Conservation (phyloP, 2,888 invertebrate genomes). For the Ferrisia virgata region DNA sequence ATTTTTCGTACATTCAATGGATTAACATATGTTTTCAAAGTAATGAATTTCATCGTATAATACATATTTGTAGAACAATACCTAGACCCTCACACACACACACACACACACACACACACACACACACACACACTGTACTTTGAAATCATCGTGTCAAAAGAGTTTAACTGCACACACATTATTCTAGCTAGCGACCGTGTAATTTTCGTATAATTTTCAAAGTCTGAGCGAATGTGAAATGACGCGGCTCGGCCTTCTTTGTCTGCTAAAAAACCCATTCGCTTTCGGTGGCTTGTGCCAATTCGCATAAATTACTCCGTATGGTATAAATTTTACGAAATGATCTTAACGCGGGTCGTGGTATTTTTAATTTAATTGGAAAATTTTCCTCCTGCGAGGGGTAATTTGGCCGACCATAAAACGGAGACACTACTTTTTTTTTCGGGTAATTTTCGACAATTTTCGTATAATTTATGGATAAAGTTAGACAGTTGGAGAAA, state of each 20-base stretch:
- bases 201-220: background rate
- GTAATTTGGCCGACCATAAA: background rate
- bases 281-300: background rate
- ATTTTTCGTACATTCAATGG: too few relatives aligned
- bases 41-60: too few relatives aligned
- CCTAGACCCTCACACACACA: too few relatives aligned
- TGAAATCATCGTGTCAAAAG: background rate
- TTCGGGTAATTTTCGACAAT: background rate
- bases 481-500: background rate
- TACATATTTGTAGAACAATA: too few relatives aligned
- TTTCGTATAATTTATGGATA: background rate
- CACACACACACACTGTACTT: background rate
- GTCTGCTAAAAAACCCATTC: slow-evolving; percentile 1
- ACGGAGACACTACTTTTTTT: background rate
- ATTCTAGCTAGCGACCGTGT: background rate
- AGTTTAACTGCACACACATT: too few relatives aligned
- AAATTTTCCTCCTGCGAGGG: background rate
- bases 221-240: background rate
- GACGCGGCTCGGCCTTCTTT: background rate
- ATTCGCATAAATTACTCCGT: slow-evolving; percentile 16
- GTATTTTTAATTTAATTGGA: slow-evolving; percentile 14
- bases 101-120: too few relatives aligned
- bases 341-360: background rate
- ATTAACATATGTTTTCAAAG: too few relatives aligned
- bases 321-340: background rate